These are phyloP conservation scores for Hemicordylus capensis DNA, from an alignment of 2,113 vertebrate genomes.

Conservation along the genomic window DNA sequence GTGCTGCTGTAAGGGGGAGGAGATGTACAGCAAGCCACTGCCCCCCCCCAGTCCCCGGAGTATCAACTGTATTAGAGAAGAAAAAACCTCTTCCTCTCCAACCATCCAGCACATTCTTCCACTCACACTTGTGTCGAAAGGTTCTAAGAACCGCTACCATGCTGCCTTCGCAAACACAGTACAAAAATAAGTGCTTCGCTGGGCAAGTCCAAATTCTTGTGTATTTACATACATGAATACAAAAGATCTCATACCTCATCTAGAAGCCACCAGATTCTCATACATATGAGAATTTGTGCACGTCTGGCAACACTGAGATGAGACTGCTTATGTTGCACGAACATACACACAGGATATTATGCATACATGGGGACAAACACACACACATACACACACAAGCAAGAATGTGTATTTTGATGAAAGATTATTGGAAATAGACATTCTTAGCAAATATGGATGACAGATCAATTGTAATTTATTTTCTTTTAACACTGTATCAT, in stretches of 20 bases:
- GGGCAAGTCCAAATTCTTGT: neutral
- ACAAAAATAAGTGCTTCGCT: neutral
- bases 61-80: neutral
- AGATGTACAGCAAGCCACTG: too few relatives aligned
- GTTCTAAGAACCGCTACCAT: neutral
- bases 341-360: constrained; percentile 50
- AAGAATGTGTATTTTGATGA: constrained; percentile 77
- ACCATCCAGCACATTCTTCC: neutral
- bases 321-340: constrained; percentile 22
- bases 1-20: neutral
- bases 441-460: constrained; percentile 90
- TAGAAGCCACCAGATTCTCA: neutral
- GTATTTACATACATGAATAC: neutral
- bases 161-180: neutral
- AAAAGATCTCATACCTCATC: neutral
- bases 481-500: constrained; percentile 88
- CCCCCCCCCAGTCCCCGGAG: neutral
- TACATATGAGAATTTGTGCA: neutral
- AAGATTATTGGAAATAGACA: constrained; percentile 82
- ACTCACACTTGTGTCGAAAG: neutral
- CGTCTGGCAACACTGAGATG: constrained; percentile 7
- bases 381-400: constrained; percentile 70
- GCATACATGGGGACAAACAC: constrained; percentile 66
- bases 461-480: constrained; percentile 89
- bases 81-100: neutral